Conservation (phyloP, 2,888 invertebrate species). For the Campoletis raptor region DNA sequence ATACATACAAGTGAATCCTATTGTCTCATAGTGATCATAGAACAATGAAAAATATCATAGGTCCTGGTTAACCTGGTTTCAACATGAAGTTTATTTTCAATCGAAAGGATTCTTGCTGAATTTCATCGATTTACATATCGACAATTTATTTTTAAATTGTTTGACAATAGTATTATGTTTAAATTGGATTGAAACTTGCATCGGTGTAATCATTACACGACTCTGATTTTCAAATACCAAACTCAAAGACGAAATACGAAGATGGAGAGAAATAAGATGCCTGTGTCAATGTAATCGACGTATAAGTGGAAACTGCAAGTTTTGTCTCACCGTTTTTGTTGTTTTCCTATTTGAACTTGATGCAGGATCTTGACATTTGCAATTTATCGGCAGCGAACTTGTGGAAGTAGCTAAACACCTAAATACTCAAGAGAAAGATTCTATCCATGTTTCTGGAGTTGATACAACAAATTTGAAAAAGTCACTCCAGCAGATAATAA, state of each 20-base stretch:
- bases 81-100: conserved; percentile 78
- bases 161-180: neutral
- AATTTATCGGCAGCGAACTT: no score
- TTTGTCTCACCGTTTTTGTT: conserved; percentile 72
- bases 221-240: conserved; percentile 2
- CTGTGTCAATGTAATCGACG: conserved; percentile 73
- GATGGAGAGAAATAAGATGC: neutral
- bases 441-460: neutral
- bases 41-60: neutral
- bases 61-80: conserved; percentile 69
- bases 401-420: no score
- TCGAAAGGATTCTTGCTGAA: conserved; percentile 74
- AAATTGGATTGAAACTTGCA: conserved; percentile 66
- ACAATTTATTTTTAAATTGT: neutral
- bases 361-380: no score
- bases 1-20: no score
- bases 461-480: neutral
- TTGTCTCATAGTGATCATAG: no score
- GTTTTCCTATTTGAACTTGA: no score
- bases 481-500: no score
- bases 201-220: conserved; percentile 48
- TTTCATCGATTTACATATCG: neutral
- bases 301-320: conserved; percentile 72
- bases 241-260: neutral
- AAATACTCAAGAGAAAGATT: no score